A percentile compares a stretch with the other conserved stretches of the same genome.
Conservation (phyloP, 2,113 vertebrate species). For the Corydoras sp. region DNA sequence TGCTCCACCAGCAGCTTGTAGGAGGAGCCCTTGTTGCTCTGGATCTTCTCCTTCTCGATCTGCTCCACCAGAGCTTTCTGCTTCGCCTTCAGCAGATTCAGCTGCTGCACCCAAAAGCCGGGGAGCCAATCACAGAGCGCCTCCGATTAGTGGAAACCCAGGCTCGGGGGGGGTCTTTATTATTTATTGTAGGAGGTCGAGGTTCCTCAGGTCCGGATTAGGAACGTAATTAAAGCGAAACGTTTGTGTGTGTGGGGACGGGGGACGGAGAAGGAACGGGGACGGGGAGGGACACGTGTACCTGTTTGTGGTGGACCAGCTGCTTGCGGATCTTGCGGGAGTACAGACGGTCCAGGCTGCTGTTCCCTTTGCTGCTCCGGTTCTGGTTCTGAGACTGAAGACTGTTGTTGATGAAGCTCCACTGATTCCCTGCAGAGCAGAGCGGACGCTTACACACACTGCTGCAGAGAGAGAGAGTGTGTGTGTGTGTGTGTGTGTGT, state of each 20-base stretch:
- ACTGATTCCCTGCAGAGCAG: conserved; percentile 85
- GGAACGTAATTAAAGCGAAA: too few relatives aligned
- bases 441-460: too few relatives aligned
- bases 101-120: conserved; percentile 87
- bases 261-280: too few relatives aligned
- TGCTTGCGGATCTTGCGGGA: conserved; percentile 98
- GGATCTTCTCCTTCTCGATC: conserved; percentile 99
- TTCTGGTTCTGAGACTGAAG: conserved; percentile 87
- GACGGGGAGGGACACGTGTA: conserved; percentile 54
- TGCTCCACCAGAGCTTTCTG: conserved; percentile 99
- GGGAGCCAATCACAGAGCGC: conserved; percentile 43
- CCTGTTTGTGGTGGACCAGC: conserved; percentile 98
- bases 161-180: background rate
- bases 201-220: too few relatives aligned
- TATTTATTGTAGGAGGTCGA: too few relatives aligned
- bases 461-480: too few relatives aligned
- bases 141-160: conserved; percentile 4
- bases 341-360: conserved; percentile 91
- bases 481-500: too few relatives aligned
- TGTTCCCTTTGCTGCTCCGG: conserved; percentile 88
- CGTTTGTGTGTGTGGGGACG: too few relatives aligned
- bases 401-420: conserved; percentile 99
- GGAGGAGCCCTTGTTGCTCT: conserved; percentile 98
- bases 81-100: conserved; percentile 98
- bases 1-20: conserved; percentile 98